phyloP scores from a whole-genome alignment of 2,888 invertebrate genomes.

The Zele albiditarsus region DNA sequence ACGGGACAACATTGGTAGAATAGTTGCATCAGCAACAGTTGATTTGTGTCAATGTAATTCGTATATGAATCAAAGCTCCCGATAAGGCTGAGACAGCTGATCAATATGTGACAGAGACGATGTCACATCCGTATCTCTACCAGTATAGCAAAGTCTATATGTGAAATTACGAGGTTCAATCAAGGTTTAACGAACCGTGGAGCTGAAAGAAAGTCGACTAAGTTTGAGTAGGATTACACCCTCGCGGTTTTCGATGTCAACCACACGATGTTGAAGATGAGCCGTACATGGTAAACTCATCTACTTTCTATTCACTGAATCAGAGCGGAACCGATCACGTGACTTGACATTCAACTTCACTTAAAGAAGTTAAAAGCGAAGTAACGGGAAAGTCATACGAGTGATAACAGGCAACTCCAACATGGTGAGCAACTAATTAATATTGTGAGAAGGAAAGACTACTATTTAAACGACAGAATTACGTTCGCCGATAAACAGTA shows the following conservation, averaged over 20 bases:
- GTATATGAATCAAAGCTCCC: background rate
- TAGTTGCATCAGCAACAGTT: slow-evolving; percentile 49
- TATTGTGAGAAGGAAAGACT: background rate
- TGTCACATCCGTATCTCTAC: background rate
- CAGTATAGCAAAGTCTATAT: background rate
- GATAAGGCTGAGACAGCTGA: background rate
- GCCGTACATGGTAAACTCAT: background rate
- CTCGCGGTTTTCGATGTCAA: slow-evolving; percentile 14
- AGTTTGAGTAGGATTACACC: slow-evolving; percentile 25
- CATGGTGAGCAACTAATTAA: background rate
- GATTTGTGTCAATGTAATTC: slow-evolving; percentile 28
- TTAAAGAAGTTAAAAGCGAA: background rate
- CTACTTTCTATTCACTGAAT: slow-evolving; percentile 9
- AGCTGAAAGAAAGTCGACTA: background rate
- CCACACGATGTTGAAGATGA: background rate
- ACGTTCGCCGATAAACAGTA: no score
- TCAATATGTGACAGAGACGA: slow-evolving; percentile 2
- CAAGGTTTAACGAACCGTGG: slow-evolving; percentile 8
- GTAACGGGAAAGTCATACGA: background rate
- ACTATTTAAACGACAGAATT: no score
- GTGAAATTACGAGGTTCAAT: background rate
- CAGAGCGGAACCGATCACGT: background rate
- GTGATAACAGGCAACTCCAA: background rate
- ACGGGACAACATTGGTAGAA: slow-evolving; percentile 37
- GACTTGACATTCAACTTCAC: slow-evolving; percentile 7